Percentiles rank a stretch among this genome's conserved stretches.
Evolutionary conservation across 53 echinoderm and acorn worm genomes (phyloP).

Genomic region (Arbacia lixula): DNA sequence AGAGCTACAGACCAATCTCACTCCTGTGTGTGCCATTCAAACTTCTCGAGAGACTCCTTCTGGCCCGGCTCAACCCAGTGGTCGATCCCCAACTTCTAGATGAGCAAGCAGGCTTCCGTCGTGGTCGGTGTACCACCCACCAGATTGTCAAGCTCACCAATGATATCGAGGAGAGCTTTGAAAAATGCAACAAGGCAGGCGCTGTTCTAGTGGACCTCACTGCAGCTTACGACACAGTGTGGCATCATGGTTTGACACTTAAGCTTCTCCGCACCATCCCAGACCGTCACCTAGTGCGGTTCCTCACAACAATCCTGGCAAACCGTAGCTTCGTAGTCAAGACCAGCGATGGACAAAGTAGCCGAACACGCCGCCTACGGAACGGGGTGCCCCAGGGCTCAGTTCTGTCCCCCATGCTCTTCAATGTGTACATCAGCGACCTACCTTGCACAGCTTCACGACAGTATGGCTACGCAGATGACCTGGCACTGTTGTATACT

Average conservation of each 20-base stretch:
- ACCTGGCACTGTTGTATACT: too few species aligned
- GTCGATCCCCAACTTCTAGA: constrained; percentile 60
- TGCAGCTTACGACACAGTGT: constrained; percentile 67
- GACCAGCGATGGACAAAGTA: constrained; percentile 59
- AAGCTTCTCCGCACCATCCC: constrained; percentile 55
- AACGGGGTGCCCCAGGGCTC: constrained; percentile 60
- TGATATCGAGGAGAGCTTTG: constrained; percentile 55
- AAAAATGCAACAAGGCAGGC: constrained; percentile 58
- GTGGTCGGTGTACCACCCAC: constrained; percentile 41
- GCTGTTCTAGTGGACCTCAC: constrained; percentile 61
- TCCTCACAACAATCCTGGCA: constrained; percentile 42
- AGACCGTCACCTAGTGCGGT: constrained; percentile 50
- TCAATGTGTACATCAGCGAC: too few species aligned
- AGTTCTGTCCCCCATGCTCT: constrained; percentile 33
- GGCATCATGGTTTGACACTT: constrained; percentile 54
- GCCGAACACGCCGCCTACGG: constrained; percentile 23
- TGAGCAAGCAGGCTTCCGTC: constrained; percentile 71
- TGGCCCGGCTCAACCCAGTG: constrained; percentile 30
- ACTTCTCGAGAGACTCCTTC: constrained; percentile 53
- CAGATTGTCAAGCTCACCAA: constrained; percentile 52
- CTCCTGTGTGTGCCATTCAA: constrained; percentile 62
- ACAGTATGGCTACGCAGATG: constrained; percentile 60
- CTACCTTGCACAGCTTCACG: constrained; percentile 43
- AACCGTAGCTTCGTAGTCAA: constrained; percentile 61
- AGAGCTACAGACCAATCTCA: constrained; percentile 63